Percentiles rank a stretch among this genome's conserved stretches.
Conservation (phyloP, 2,888 invertebrate species). For the Synergus umbraculus region DNA sequence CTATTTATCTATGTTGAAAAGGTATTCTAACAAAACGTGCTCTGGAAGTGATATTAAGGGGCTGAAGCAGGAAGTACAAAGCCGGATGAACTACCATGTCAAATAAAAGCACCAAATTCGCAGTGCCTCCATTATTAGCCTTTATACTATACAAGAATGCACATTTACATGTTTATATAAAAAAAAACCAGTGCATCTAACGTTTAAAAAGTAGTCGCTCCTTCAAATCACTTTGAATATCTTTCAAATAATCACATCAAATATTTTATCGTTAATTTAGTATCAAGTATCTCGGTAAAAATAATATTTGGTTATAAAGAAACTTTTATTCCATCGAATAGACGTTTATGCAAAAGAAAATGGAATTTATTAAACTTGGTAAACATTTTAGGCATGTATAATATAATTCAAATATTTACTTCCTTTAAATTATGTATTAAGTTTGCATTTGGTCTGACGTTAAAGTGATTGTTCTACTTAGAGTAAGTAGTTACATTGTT, state of each 20-base stretch:
- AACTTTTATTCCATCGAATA: background rate
- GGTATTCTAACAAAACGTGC: background rate
- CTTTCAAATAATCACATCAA: background rate
- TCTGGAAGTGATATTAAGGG: background rate
- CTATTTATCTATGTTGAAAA: constrained; percentile 6
- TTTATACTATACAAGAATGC: background rate
- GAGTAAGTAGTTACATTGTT: background rate
- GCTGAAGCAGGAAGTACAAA: background rate
- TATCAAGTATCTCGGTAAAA: background rate
- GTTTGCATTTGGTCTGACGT: background rate
- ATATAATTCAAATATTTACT: background rate
- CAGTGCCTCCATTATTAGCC: background rate
- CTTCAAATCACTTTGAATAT: background rate
- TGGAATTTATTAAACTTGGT: background rate
- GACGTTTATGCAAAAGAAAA: background rate
- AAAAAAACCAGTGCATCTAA: background rate
- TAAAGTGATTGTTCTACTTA: background rate
- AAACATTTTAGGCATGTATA: background rate
- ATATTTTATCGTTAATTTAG: background rate
- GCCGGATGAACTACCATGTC: background rate
- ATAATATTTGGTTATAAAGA: background rate
- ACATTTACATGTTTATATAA: background rate
- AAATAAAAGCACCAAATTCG: background rate
- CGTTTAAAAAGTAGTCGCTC: background rate
- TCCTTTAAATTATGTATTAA: background rate